Base-by-base conservation (phyloP, 2,888 invertebrate species). In the Heliconius ismenius region DNA sequence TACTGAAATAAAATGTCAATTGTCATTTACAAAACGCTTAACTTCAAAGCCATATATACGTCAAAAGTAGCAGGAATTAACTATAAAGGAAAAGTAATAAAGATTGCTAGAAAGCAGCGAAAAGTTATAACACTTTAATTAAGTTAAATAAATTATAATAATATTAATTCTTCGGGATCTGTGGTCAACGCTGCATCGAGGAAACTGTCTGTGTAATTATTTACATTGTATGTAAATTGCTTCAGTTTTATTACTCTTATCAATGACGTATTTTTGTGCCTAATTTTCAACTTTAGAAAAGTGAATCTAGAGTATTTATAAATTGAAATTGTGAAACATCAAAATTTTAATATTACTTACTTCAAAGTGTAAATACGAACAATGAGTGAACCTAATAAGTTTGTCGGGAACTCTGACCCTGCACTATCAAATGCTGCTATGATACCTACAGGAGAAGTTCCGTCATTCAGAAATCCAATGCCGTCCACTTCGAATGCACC, bases 341-440 rank as follows among this genome's bases (percentile, higher is more conserved):
- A 60, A 49, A 28, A 65, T 74, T 76, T 68, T 24, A 36, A n/a
- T 62, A 49, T 69, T 60, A 32, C 63, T 73, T 75, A 63, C 68
- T 64, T 62, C 4, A 24, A 68, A 75, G 74, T 60, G 54, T 76
- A 73, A 73, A 64, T 64, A 74, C 18, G 28, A 73, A 79, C 76
- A 81, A 93, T 93, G 93, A 90, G 88, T 87, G 91, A 90, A 81
- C 86, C 89, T 7, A 88, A 89, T 80, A 85, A 88, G 77, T 90
- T 86, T 68, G 87, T 86, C 78, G 84, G 84, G 82, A 88, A 87
- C 83, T 84, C 87, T 84, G 88, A 87, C 83, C 86, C 86, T 73
- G 82, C 76, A 76, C 85, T 90, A 83, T 86, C 87, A 28, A 91
- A 91, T 77, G 84, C 87, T 78, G 88, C 84, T 26, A 69, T 85